Conservation (phyloP, 1,140 invertebrate species). For the Rhyacophila brunnea region DNA sequence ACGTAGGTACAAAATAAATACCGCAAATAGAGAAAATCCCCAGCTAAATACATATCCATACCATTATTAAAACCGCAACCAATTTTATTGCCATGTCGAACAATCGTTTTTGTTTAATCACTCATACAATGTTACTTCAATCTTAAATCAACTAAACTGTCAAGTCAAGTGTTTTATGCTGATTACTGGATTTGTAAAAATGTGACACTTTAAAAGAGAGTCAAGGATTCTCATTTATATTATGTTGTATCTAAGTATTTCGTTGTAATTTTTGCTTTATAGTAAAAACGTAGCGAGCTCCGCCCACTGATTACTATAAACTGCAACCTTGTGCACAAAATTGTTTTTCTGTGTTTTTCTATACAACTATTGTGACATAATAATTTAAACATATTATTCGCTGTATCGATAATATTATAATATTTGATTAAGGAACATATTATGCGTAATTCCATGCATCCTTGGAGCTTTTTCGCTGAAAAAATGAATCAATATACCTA, state of each 20-base stretch:
- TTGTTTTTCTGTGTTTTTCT: not conserved
- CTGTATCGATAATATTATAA: too few species aligned
- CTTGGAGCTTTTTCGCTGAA: too few species aligned
- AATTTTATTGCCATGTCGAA: not conserved
- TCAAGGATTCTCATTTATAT: slow-evolving; percentile 5
- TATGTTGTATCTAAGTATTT: not conserved
- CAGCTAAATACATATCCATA: not conserved
- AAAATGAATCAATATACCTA: too few species aligned
- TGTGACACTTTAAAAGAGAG: not conserved
- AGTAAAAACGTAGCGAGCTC: not conserved
- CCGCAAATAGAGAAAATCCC: too few species aligned
- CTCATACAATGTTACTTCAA: too few species aligned
- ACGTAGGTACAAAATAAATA: too few species aligned
- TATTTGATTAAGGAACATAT: too few species aligned
- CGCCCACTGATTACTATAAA: not conserved
- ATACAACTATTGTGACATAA: too few species aligned
- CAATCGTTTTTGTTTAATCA: too few species aligned
- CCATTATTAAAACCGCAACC: not conserved
- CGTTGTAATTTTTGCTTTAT: not conserved
- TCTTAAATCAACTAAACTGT: too few species aligned
- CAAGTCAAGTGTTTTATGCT: not conserved
- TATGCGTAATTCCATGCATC: too few species aligned
- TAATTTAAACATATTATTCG: too few species aligned
- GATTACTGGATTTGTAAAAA: slow-evolving; percentile 1
- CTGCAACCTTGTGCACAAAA: not conserved